Evolutionary conservation across 2,113 vertebrate species (phyloP).

Genomic region (Dipodomys stephensi): DNA sequence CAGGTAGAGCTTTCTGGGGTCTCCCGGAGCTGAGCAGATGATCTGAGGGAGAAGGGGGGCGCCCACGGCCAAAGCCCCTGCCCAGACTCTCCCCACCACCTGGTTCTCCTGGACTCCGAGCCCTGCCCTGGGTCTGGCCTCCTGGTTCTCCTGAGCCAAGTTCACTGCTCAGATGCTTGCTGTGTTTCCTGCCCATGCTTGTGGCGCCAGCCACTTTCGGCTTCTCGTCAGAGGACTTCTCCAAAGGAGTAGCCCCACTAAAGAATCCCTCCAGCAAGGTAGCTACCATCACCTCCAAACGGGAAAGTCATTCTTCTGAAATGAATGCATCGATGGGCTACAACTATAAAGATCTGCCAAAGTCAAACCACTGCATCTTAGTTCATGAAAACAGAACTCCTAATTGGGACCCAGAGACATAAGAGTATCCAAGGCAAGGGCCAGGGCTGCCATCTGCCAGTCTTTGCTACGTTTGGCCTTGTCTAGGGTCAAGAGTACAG

Average conservation of each 20-base stretch:
- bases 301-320: not conserved
- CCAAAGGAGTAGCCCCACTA: not conserved
- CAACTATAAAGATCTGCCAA: not conserved
- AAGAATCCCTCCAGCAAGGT: not conserved
- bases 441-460: not conserved
- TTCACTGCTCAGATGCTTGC: not conserved
- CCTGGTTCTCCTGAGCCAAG: too few species aligned
- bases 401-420: rapidly evolving
- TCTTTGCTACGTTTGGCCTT: not conserved
- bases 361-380: not conserved
- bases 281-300: not conserved
- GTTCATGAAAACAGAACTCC: not conserved
- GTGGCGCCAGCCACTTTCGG: not conserved
- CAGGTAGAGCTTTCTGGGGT: slow-evolving; percentile 11
- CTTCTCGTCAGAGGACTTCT: not conserved
- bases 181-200: not conserved
- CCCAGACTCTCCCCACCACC: not conserved
- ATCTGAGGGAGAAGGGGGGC: not conserved
- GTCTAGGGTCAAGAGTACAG: not conserved
- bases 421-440: too few species aligned
- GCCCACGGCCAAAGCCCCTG: not conserved
- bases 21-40: not conserved
- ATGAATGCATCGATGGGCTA: not conserved
- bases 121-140: not conserved
- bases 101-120: rapidly evolving